Conservation (phyloP, 2,888 invertebrate genomes). For the Panzeria rudis region DNA sequence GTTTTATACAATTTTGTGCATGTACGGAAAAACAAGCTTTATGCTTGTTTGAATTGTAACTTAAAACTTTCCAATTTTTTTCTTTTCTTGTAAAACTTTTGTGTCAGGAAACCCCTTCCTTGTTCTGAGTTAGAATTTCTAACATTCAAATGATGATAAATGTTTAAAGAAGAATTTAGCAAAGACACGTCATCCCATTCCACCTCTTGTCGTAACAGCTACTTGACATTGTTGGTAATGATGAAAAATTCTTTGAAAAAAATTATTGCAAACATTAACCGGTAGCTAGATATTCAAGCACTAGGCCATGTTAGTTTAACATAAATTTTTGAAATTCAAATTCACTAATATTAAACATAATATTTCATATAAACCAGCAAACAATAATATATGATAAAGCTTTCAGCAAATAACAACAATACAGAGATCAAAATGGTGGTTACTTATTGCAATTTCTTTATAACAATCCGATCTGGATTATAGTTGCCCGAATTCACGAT, state of each 20-base stretch:
- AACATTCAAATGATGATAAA: constrained; percentile 60
- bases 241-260: not conserved
- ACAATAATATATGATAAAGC: not conserved
- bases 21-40: no score
- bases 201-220: not conserved
- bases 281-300: constrained; percentile 49
- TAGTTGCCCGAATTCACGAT: no score
- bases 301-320: constrained; percentile 52
- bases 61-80: no score
- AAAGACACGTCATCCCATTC: not conserved
- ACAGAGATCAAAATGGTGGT: no score
- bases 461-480: no score
- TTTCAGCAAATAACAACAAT: no score
- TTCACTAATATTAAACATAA: not conserved
- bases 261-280: constrained; percentile 30
- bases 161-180: constrained; percentile 33
- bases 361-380: constrained; percentile 40
- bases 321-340: constrained; percentile 37
- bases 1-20: no score
- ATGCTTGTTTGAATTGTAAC: no score
- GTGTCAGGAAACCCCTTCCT: not conserved
- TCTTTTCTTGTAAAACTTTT: not conserved
- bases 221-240: not conserved
- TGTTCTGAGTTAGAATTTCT: not conserved
- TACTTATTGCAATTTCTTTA: no score